Base-by-base conservation (phyloP, 2,888 invertebrate species). In the Slavum lentiscoides region DNA sequence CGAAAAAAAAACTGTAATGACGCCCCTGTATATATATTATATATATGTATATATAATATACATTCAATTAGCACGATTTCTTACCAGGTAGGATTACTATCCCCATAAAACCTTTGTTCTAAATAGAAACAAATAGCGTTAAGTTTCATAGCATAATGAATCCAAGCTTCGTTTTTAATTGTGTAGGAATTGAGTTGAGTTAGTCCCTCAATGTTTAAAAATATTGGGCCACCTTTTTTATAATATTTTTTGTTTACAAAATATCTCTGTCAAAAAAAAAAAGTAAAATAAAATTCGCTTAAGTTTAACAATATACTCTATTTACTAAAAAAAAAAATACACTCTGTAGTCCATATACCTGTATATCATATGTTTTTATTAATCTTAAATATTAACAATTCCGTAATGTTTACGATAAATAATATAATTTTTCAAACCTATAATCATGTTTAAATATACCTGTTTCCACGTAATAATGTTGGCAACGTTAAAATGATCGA, bases 181-280 rank as follows among this genome's bases (percentile, higher is more conserved):
- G 97, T 97, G 83, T 91, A 90, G 0, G 92, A 89, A 83, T 91
- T 90, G 0, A 94, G 94, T 72, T 92, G 91, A 0, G 94, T 96
- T 88, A 98, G 97, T 7, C 97, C 97, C 0, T 97, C 97, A 84
- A 98, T 94, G 94, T 96, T 93, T 17, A 98, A 87, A 86, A 98
- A 98, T 21, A 96, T 90, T 0, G 96, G 95, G 0, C 95, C 94
- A 69, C 91, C 83, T 11, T 67, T 73, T 62, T 83, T 82, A 58
- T 84, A 84, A 82, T 82, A 84, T 2, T 83, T 82, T 15, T 74
- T 68, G 61, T 84, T 84, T n/a, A 84, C 83, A 62, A 82, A 83
- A 81, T 84, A 85, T 74, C 85, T 83, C 84, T 85, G 76, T 53
- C 30, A 66, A 49, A 37, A 73, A 61, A 58, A n/a, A n/a, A n/a